Base-by-base conservation (phyloP, 1,140 invertebrate genomes). In the Chrysopa pallens region DNA sequence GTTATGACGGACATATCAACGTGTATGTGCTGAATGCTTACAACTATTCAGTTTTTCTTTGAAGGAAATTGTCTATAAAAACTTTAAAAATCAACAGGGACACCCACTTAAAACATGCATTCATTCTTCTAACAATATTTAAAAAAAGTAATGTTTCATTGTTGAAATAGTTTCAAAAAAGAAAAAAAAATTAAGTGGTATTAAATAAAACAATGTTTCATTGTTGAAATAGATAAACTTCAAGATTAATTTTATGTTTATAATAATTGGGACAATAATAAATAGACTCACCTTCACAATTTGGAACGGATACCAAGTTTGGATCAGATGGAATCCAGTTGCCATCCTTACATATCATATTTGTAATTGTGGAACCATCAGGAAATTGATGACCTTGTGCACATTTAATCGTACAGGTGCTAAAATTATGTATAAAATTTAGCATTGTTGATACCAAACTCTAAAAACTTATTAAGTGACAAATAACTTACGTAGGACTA, bases 281-380 rank as follows among this genome's bases (percentile, higher is more conserved):
- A n/a, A n/a, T n/a, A n/a, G n/a, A 50, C 50, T 46, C 64, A 79
- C 76, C 69, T 61, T 67, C 49, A 50, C 79, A 83, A 53, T 81
- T 69, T 0, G 78, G 76, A 23, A 81, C 58, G 1, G 64, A 57
- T 0, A 59, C 52, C 63, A 75, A 74, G 33, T 76, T 69, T 2
- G 59, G 43, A n/a, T 69, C 61, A 0, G 62, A 60, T 1, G 78
- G 72, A 35, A 64, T 50, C 78, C 80, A 83, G 36, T 67, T 60
- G 0, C 80, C 79, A 42, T 75, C 59, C 37, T 67, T 64, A 50
- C 80, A 84, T 3, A 63, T 53, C 47, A 80, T 55, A 45, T 72
- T 76, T 0, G 75, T 63, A 1, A 75, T 60, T 0, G 64, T 55
- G 0, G 72, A 69, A 1, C 78, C 76, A 50, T 80, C 76, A 0